These are phyloP conservation scores for Muntiacus muntjak DNA, from an alignment of 2,113 vertebrate species.

Conservation along the genomic window DNA sequence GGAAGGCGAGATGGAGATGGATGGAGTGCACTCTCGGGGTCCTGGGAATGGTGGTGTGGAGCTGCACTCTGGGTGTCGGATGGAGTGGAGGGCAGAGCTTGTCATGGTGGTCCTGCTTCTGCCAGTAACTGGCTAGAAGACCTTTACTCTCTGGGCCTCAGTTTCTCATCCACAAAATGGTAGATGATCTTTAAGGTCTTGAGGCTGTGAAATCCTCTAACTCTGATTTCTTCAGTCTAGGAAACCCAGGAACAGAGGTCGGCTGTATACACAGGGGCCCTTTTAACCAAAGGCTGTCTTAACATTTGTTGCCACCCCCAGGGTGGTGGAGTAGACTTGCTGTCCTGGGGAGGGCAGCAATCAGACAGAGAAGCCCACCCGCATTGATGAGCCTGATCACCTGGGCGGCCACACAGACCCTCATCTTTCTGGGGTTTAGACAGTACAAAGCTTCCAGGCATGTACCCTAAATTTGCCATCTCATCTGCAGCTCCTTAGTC, in stretches of 20 bases:
- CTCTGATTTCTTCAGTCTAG: neutral
- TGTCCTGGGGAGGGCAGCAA: neutral
- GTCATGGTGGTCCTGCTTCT: neutral
- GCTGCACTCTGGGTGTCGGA: neutral
- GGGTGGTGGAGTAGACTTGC: neutral
- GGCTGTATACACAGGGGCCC: neutral
- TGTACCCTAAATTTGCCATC: neutral
- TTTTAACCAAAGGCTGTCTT: neutral
- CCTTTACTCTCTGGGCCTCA: neutral
- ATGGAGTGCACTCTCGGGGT: accelerated
- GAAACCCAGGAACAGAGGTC: neutral
- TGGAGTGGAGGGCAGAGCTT: too few species aligned
- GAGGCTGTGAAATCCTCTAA: neutral
- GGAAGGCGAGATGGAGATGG: too few species aligned
- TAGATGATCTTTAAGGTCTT: neutral
- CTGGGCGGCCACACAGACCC: neutral
- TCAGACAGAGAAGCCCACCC: neutral
- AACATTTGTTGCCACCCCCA: neutral
- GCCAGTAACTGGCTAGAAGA: neutral
- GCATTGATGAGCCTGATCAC: neutral
- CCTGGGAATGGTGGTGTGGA: neutral
- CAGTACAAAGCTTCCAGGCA: neutral
- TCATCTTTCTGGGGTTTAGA: neutral
- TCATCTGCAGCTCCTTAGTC: neutral
- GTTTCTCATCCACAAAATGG: neutral